Base-by-base conservation (phyloP, 2,797 vertebrate species). In the Apodemus agrarius region DNA sequence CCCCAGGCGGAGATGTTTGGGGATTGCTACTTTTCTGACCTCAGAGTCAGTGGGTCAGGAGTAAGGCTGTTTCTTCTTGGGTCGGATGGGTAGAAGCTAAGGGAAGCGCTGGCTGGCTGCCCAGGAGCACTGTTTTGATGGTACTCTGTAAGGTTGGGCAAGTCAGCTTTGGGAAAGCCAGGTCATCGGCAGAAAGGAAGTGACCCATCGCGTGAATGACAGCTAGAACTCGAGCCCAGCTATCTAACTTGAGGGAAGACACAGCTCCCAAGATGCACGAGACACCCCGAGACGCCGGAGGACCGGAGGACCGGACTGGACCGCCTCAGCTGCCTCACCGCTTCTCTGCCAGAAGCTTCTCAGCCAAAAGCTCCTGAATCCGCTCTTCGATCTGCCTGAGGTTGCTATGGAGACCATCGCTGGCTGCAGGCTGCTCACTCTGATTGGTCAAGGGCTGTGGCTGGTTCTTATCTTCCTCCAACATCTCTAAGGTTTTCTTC, bases 341-440 rank as follows among this genome's bases (percentile, higher is more conserved):
- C 57, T 98, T 99, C 9, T 99, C 99, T 0, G 99, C 99, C 96
- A 99, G 98, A 46, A 99, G 99, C 98, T 99, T 99, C 98, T 99
- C 99, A 87, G 98, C 98, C 97, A 99, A 97, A 94, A 99, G 99
- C 88, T 99, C 98, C 97, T 99, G 99, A 99, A 99, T 99, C 92
- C 99, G 99, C 95, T 99, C 99, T 97, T 99, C 99, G 0, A 99
- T 99, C 98, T 99, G 99, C 82, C 95, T 98, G 81, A 99, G 98
- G 98, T 99, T 99, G 90, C 98, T 99, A 54, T 99, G 99, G 96
- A 99, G 98, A 93, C 99, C 98, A 90, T 99, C 98, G 0, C 78
- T 92, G 16, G 99, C 98, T 54, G 95, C 97, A 0, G 97, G 97
- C 92, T 98, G 97, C 93, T 98, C 97, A 4, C 90, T 98, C 90